Conservation (phyloP, 2,888 invertebrate genomes). For the Cabera pusaria region DNA sequence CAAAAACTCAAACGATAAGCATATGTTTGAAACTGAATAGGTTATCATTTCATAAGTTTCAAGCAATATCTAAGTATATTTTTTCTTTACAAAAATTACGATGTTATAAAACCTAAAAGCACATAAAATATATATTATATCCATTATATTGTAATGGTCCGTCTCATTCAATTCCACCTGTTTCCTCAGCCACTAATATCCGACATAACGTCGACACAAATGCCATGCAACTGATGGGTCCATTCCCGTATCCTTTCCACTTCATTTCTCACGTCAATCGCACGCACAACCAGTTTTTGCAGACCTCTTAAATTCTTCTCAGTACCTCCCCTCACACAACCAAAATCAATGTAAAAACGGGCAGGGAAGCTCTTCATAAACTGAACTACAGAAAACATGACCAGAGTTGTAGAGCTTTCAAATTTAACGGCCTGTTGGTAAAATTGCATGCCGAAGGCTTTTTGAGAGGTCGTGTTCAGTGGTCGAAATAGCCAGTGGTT, state of each 20-base stretch:
- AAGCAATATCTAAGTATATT: no score
- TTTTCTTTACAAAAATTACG: no score
- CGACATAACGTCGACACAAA: conserved; percentile 32
- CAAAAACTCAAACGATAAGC: no score
- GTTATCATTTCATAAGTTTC: no score
- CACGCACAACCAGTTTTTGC: conserved; percentile 44
- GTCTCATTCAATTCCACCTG: conserved; percentile 9
- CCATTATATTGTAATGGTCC: neutral
- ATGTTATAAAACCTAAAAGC: no score
- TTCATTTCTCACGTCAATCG: conserved; percentile 61
- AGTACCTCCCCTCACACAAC: conserved; percentile 21
- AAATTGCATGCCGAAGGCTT: conserved; percentile 24
- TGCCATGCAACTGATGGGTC: conserved; percentile 41
- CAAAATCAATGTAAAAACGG: conserved; percentile 29
- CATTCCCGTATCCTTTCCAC: conserved; percentile 53
- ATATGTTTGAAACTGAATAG: no score
- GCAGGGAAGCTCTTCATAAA: conserved; percentile 41
- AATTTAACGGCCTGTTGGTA: conserved; percentile 27
- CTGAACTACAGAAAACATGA: conserved; percentile 36
- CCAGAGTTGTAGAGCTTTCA: conserved; percentile 39
- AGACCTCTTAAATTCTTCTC: conserved; percentile 35
- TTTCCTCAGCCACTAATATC: conserved; percentile 31
- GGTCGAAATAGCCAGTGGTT: conserved; percentile 55
- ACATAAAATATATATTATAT: no score
- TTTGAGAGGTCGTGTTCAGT: conserved; percentile 40